Base-by-base conservation (phyloP, 2,113 vertebrate species). In the Sinocyclocheilus rhinocerous region DNA sequence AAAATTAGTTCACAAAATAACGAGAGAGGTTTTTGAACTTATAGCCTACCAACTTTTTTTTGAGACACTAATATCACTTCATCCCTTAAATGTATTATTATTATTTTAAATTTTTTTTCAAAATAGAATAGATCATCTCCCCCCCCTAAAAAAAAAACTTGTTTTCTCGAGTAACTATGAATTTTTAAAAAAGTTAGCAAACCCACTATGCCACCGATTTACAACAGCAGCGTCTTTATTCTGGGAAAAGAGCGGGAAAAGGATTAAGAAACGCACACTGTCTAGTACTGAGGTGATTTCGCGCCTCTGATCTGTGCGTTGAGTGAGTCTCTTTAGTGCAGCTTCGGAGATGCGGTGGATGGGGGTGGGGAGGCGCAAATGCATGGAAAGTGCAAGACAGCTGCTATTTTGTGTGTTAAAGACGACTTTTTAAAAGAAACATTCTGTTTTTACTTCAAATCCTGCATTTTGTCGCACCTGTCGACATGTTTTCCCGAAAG, bases 321-420 rank as follows among this genome's bases (percentile, higher is more conserved):
- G 29, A 33, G 29, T 3, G 22, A 18, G 4, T 63, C 29, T 55
- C 83, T 87, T 72, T 48, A 77, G 89, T 85, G 91, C 92, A 89
- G 86, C 90, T 88, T 33, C 78, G 76, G n/a, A 90, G 87, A 88
- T 85, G 82, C 82, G 29, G 42, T 24, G 50, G 36, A 72, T 82
- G 77, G 59, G 88, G 81, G 81, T 75, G 50, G 85, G 76, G 59
- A 83, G 48, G 48, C 6, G 45, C 57, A 42, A 42, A 81, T 1
- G 36, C 20, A 63, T 45, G 36, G 6, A 42, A 81, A 81, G 78
- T 81, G 22, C 12, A 81, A 42, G 20, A 45, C 12, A 16, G 33
- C 59, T 12, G 36, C 61, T 65, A n/a, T 29, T 22, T 1, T 69
- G n/a, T 26, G 61, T 69, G 16, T 39, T 22, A 48, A 67, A 26